Evolutionary conservation across 2,888 invertebrate species (phyloP).

Genomic region (Drosophila neoperkinsi): DNA sequence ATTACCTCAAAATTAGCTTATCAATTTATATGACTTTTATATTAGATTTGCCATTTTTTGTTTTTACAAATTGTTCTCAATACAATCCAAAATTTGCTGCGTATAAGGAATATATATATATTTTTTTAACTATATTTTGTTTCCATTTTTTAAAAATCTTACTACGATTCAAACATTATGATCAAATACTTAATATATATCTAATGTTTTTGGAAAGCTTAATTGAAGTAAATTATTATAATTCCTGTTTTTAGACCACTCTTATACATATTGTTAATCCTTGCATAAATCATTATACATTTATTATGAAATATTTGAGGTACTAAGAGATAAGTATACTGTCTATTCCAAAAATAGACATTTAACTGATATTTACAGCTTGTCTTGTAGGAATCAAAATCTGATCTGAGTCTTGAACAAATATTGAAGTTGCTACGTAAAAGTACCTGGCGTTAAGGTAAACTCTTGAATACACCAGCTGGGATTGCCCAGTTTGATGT

Average conservation of each 20-base stretch:
- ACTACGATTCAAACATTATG: too few relatives aligned
- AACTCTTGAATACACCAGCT: background rate
- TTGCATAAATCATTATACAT: background rate
- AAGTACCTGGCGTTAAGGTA: background rate
- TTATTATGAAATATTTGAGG: background rate
- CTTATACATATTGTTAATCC: background rate
- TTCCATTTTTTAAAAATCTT: background rate
- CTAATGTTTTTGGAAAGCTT: background rate
- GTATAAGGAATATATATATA: background rate
- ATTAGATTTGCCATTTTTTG: background rate
- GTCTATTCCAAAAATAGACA: background rate
- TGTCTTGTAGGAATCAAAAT: too few relatives aligned
- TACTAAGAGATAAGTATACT: background rate
- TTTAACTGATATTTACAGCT: background rate
- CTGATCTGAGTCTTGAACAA: background rate
- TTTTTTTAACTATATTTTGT: background rate
- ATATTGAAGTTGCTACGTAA: background rate
- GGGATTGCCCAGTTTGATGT: background rate
- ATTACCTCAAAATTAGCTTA: background rate
- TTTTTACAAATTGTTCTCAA: background rate
- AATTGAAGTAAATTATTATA: background rate
- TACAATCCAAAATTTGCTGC: background rate
- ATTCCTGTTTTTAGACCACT: background rate
- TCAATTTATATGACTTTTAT: background rate
- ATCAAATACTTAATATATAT: background rate